These are phyloP conservation scores for Diuraphis noxia DNA, from an alignment of 1,140 invertebrate genomes.

Conservation along the genomic window DNA sequence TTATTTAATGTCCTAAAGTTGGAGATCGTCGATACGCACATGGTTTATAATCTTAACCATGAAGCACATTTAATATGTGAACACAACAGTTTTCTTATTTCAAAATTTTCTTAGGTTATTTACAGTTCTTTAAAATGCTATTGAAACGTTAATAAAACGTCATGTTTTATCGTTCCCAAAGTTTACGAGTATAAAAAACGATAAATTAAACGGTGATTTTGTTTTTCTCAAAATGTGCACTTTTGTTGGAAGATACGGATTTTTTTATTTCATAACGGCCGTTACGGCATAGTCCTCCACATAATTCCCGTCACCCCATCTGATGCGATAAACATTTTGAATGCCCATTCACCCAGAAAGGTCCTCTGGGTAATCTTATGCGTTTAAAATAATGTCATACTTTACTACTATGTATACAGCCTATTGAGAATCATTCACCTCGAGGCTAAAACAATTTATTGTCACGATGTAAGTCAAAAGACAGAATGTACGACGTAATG, in stretches of 20 bases:
- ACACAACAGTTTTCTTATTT: neutral
- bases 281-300: conserved; percentile 13
- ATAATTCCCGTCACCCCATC: conserved; percentile 30
- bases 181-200: neutral
- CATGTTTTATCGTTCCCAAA: neutral
- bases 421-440: conserved; percentile 36
- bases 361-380: conserved; percentile 45
- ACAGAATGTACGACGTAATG: neutral
- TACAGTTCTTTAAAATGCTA: neutral
- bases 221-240: conserved; percentile 3
- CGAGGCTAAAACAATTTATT: conserved; percentile 29
- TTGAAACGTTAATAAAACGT: conserved; percentile 25
- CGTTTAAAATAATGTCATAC: conserved; percentile 18
- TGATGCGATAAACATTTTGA: conserved; percentile 33
- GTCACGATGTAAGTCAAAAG: neutral
- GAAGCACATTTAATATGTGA: neutral
- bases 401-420: conserved; percentile 5
- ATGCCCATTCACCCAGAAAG: conserved; percentile 22
- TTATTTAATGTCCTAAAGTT: neutral
- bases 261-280: conserved; percentile 13
- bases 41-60: neutral
- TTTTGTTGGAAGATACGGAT: conserved; percentile 12
- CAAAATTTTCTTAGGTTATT: neutral
- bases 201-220: conserved; percentile 39
- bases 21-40: neutral